A percentile compares a stretch with the other conserved stretches of the same genome.
phyloP scores from a whole-genome alignment of 1,140 invertebrate genomes.

The Oryzaephilus surinamensis region DNA sequence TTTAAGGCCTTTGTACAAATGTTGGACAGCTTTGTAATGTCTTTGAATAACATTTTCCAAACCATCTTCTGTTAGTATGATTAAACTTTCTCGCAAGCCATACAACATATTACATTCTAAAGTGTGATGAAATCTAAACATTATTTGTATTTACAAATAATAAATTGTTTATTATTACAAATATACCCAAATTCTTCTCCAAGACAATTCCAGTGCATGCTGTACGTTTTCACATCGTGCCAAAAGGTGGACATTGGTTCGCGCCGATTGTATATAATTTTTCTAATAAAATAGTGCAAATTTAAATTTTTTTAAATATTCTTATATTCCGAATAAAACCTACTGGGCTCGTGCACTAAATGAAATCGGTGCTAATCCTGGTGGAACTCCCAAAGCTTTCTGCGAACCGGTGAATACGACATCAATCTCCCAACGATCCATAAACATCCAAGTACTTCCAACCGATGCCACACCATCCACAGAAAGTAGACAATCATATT shows the following conservation, averaged over 20 bases:
- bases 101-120: constrained; percentile 3
- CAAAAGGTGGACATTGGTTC: constrained; percentile 4
- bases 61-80: constrained; percentile 9
- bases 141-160: background rate
- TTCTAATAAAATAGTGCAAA: background rate
- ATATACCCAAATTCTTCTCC: background rate
- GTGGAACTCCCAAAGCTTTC: constrained; percentile 68
- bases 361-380: constrained; percentile 72
- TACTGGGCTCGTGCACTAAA: constrained; percentile 69
- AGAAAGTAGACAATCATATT: constrained; percentile 25
- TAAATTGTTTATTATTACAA: background rate
- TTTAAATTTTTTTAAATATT: background rate
- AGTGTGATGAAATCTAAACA: constrained; percentile 7
- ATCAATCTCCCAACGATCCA: constrained; percentile 71
- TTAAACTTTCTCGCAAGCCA: constrained; percentile 6
- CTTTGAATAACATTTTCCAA: constrained; percentile 5
- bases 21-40: background rate
- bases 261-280: constrained; percentile 3
- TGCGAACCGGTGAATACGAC: constrained; percentile 73
- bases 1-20: constrained; percentile 6
- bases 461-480: constrained; percentile 7
- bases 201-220: constrained; percentile 4
- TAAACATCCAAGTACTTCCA: constrained; percentile 50
- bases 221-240: constrained; percentile 2
- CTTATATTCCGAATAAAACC: background rate